Base-by-base conservation (phyloP, 64 coral and sea anemone genomes). In the Actinia tenebrosa region DNA sequence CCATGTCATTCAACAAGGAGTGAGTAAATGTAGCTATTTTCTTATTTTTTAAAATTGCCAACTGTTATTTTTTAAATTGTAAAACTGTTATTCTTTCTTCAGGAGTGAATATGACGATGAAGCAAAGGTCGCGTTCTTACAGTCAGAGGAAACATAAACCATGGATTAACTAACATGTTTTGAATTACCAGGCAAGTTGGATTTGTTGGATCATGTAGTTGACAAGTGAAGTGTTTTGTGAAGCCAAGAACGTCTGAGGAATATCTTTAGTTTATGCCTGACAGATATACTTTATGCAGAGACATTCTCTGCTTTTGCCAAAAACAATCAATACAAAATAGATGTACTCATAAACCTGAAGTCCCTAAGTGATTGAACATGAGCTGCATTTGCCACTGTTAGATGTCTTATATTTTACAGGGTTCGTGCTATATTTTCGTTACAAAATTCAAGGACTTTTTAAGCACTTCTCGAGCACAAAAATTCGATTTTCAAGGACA, bases 81-180 rank as follows among this genome's bases (percentile, higher is more conserved):
- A 58, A 3, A 16, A 58, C 5, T 58, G 10, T 16, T 58, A 11
- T 11, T 58, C 15, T 58, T 58, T 80, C 71, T 60, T 69, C 80
- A 92, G 91, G 45, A 83, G 60, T 18, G 82, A 89, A 83, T 83
- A 88, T 60, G 94, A 96, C 82, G 94, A 96, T 42, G 94, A 96
- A 83, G 94, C 94, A 42, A 89, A 86, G n/a, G 94, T 96, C 2
- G 87, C 94, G 43, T 93, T 96, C 59, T 87, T 96, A 18, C 89
- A 89, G 58, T 89, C 94, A 30, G 86, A 92, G 80, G 82, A 88
- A 80, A 92, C 79, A 17, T 92, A 56, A 86, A 87, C 46, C 9
- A 54, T 37, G 13, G 46, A 43, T 43, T 13, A 46, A 47, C 58
- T 5, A 15, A 18, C 27, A 84, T 55, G 22, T 13, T 64, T 44